Base-by-base conservation (phyloP, 2,888 invertebrate genomes). In the Seira musarum region DNA sequence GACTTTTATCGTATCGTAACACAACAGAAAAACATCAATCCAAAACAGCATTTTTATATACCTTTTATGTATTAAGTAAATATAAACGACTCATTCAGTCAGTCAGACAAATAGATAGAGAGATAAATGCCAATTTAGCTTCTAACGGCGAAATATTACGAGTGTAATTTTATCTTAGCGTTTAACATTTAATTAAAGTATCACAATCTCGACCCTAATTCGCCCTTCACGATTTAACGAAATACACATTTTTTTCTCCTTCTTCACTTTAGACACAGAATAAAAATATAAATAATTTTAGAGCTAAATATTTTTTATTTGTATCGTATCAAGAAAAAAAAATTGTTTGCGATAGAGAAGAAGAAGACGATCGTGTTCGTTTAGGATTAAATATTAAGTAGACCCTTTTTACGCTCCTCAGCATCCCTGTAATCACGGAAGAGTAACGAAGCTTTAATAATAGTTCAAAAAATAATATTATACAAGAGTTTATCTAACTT, bases 381-480 rank as follows among this genome's bases (percentile, higher is more conserved):
- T 57, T 57, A 57, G 57, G 57, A 57, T n/a, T 57, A 40, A 40
- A 40, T n/a, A 8, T 40, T 40, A 40, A 8, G 40, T 57, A 57
- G 57, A 57, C 57, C 57, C 57, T 57, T 57, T 40, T 40, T 57
- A 57, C 57, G 57, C 57, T 57, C 17, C n/a, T 57, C 57, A n/a
- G n/a, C n/a, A 57, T 57, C 57, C 57, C 57, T 24, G 30, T 63
- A 81, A 71, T 71, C 68, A 81, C 76, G 81, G 81, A 81, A 81
- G 81, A 81, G 75, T 67, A 81, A 71, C 72, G 70, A 80, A 80
- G 80, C 80, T 80, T 80, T 74, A 80, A 79, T 66, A 70, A 73
- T 65, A 73, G 15, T 17, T 21, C 21, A 57, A 22, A 60, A 30
- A 25, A 63, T 53, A 73, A 64, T 57, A 57, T 73, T 79, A 73